Conservation (phyloP, 2,888 invertebrate species). For the Ochropleura plecta region DNA sequence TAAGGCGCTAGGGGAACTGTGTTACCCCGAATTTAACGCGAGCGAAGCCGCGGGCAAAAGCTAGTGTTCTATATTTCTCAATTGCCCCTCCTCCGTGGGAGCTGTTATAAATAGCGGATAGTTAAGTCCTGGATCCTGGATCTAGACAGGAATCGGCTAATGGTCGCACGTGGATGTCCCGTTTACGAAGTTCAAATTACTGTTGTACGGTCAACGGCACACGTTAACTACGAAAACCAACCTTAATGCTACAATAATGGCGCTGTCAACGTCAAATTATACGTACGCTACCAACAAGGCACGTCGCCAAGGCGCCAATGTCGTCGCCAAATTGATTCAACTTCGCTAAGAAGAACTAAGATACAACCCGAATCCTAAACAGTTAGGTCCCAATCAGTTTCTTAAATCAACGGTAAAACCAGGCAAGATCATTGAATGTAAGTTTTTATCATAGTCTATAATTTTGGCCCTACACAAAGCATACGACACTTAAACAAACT, state of each 20-base stretch:
- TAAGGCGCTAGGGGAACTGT: too few species aligned
- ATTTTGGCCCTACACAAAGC: neutral
- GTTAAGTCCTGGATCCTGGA: conserved; percentile 33
- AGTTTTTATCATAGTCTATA: too few species aligned
- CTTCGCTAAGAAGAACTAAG: too few species aligned
- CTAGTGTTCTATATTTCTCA: conserved; percentile 53
- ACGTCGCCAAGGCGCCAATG: neutral
- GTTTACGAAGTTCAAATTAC: conserved; percentile 28
- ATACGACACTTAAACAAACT: neutral
- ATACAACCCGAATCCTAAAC: neutral
- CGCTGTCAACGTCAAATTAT: neutral
- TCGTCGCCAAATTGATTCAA: too few species aligned
- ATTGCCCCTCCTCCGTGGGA: conserved; percentile 43
- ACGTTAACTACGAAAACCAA: neutral
- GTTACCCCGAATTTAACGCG: too few species aligned
- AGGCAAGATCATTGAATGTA: too few species aligned
- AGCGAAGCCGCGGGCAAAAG: too few species aligned
- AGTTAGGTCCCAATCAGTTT: neutral
- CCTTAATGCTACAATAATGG: conserved; percentile 1
- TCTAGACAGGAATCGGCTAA: conserved; percentile 35
- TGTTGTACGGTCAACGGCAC: neutral
- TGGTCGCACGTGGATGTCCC: conserved; percentile 40
- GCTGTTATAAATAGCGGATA: conserved; percentile 45
- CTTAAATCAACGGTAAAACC: too few species aligned
- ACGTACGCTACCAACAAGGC: neutral